Base-by-base conservation (phyloP, 2,797 vertebrate species). In the Centroberyx gerrardi region DNA sequence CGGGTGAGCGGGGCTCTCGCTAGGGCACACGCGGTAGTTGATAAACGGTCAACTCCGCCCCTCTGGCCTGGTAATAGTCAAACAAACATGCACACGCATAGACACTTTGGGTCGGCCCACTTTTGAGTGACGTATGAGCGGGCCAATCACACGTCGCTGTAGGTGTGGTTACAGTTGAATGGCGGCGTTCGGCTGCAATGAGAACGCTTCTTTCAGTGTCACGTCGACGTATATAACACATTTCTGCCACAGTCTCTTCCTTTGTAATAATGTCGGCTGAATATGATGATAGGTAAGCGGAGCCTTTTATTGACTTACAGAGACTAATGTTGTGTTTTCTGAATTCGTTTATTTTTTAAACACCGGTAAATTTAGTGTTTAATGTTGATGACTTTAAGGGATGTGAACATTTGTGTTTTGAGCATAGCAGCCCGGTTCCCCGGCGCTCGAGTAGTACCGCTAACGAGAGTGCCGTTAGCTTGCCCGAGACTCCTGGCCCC, bases 191-290 rank as follows among this genome's bases (percentile, higher is more conserved):
- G 81, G 56, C 62, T 81, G 66, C 94, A 94, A 96, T 95, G 64
- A 85, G 49, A 70, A 61, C 2, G 27, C 68, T 14, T 51, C 75
- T 53, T 80, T 62, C 54, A 72, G 66, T 76, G 62, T 80, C 79
- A 70, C 80, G 82, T 86, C 78, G 81, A 76, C 86, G 81, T 95
- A 95, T 95, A 95, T 90, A 94, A 94, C 74, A 88, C 84, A 90
- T 94, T 92, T 94, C 90, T 93, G 87, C 91, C 89, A 76, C 89
- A 81, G 74, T 83, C 74, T 93, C 93, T 93, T 92, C 92, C 93
- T 95, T 95, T 95, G 94, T 92, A 89, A 96, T 92, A 93, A 96
- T 96, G 95, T 95, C 95, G 92, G 94, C 95, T 78, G 91, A 95
- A 89, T 93, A 93, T 93, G 95, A 95, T 70, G 93, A 95, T 86